A percentile compares a stretch with the other conserved stretches of the same genome.
phyloP scores from a whole-genome alignment of 2,113 vertebrate species.

The Eleginops maclovinus region DNA sequence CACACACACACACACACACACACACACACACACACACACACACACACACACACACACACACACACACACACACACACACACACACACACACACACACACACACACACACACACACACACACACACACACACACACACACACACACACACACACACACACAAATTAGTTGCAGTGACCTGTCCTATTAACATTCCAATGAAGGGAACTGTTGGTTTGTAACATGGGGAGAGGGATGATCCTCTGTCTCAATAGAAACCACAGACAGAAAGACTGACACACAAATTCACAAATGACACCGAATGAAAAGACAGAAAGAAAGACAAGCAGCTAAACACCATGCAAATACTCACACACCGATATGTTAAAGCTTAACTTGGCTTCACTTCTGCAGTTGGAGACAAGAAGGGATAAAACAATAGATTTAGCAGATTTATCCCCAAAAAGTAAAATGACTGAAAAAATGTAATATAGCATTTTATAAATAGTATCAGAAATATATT shows the following conservation, averaged over 20 bases:
- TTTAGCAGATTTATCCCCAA: background rate
- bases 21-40: conserved; percentile 4
- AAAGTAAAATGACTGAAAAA: background rate
- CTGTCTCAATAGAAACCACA: conserved; percentile 24
- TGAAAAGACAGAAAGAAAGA: background rate
- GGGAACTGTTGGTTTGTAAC: conserved; percentile 41
- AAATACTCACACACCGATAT: background rate
- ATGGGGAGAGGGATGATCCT: conserved; percentile 23
- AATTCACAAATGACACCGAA: conserved; percentile 1
- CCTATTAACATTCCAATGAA: conserved; percentile 61
- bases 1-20: background rate
- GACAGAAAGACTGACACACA: conserved; percentile 4
- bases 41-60: conserved; percentile 6
- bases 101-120: conserved; percentile 9
- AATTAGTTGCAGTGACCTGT: conserved; percentile 66
- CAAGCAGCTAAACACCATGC: background rate
- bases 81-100: background rate
- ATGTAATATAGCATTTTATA: background rate
- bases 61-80: conserved; percentile 4
- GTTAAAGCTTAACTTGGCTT: background rate
- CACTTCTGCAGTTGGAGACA: conserved; percentile 1
- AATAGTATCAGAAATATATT: background rate
- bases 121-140: conserved; percentile 7
- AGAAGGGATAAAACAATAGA: background rate
- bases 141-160: conserved; percentile 1